Evolutionary conservation across 2,113 vertebrate genomes (phyloP), one percentile per base, ranked within the genome.

Genomic region (Kryptolebias marmoratus): DNA sequence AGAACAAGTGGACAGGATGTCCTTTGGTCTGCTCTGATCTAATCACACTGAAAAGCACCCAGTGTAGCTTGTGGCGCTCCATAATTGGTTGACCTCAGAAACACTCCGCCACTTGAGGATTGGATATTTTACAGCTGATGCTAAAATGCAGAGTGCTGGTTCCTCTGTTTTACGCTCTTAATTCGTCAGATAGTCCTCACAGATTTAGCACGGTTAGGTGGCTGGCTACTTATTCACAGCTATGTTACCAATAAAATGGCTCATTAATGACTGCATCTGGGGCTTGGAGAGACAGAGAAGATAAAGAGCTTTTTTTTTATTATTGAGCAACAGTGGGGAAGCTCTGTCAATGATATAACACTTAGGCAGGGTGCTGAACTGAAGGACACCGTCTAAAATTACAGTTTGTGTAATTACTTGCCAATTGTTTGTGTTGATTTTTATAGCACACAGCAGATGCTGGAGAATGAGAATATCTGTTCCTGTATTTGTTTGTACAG

Each of bases 31-130:
- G 77, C 76, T 87, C 52, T 86, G 80, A 87, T 87, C 78, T 88
- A 86, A 90, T 84, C 83, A 86, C 42, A 61, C 59, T 83, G 79
- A 90, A 80, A 84, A 77, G 77, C 71, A 76, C 70, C 81, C 71
- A 81, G 78, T 65, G 61, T 75, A 70, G 86, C 89, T 80, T 49
- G 77, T 73, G 59, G 86, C 62, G 28, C 75, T 83, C 58, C 1
- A 63, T 89, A 87, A 89, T 90, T 87, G 83, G 80, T 72, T 82
- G 83, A 85, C 83, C 88, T 82, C 73, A 75, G 82, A 89, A 83
- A 75, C 60, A 65, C 83, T 81, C 48, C 31, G 42, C 65, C 75
- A 87, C 79, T 60, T 77, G 82, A 80, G 76, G 74, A 73, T 85
- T 80, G 81, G 71, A 75, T 87, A 66, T 87, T 85, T 88, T 70